Evolutionary conservation across 2,113 vertebrate species (phyloP), one percentile per base, ranked within the genome.

Genomic region (Regulus satrapa): DNA sequence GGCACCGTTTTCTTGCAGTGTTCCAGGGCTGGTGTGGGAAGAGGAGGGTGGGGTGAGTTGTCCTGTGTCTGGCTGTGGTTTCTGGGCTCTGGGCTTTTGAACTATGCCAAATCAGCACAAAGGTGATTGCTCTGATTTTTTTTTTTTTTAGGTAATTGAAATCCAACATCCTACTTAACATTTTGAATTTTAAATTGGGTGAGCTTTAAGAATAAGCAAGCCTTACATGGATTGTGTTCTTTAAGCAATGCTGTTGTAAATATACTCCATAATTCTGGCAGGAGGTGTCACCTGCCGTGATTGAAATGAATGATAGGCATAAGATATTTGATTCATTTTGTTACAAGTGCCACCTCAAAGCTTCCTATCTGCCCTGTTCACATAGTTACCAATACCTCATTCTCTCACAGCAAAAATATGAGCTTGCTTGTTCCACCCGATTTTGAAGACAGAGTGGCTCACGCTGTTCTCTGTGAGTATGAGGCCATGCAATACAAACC

Each of bases 311-410:
- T 94, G 76, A 83, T 69, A 49, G 68, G 63, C 45, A 17, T 86
- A 78, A 24, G 49, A 55, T 85, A 81, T 62, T 91, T 77, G 86
- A 91, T 95, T 96, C 93, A 88, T 96, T 97, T 90, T 66, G 12
- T 96, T 58, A 51, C 72, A 89, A 87, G 25, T 84, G 25, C 91
- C 69, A 55, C 62, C 49, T 73, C 75, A 75, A 91, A 92, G 75
- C 80, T 76, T 88, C 67, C 49, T 85, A 14, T 71, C 45, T 75
- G 45, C 55, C 32, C 38, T 89, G 69, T 73, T 54, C 56, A 52
- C 28, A 12, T 12, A 82, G 55, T 32, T 80, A 31, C 85, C 74
- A 58, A 7, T 92, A 21, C 34, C 64, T 92, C 0, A 0, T 94
- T 82, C 29, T 83, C 32, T 77, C 0, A 0, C 24, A 48, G 55